Percentiles rank a stretch among this genome's conserved stretches.
These are phyloP conservation scores for Encarsia formosa DNA, from an alignment of 2,888 invertebrate genomes.

Conservation along the genomic window DNA sequence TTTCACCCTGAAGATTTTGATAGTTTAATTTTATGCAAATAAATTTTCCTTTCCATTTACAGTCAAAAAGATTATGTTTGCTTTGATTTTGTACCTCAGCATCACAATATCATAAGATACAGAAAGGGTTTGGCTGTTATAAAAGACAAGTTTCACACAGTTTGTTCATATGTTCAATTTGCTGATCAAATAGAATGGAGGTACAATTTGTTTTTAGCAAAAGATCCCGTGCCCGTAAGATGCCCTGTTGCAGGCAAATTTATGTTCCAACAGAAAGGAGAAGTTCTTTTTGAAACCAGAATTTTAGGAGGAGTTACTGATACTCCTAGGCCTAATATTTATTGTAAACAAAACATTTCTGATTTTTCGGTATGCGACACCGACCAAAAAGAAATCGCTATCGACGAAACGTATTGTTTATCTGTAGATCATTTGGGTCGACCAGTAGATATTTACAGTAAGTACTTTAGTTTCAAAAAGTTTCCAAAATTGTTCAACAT, in stretches of 20 bases:
- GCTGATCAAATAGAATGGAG: conserved; percentile 80
- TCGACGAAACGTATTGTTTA: conserved; percentile 93
- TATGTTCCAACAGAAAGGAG: conserved; percentile 88
- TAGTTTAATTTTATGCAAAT: no score
- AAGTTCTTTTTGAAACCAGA: conserved; percentile 84
- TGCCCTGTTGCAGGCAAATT: conserved; percentile 97
- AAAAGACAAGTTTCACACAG: conserved; percentile 84
- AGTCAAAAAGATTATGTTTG: conserved; percentile 97
- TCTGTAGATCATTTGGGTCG: conserved; percentile 94
- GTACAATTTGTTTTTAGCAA: conserved; percentile 78
- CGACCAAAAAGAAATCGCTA: conserved; percentile 88
- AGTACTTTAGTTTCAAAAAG: conserved; percentile 28
- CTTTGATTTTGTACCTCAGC: conserved; percentile 92
- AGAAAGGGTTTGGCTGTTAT: conserved; percentile 84
- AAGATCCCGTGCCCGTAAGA: conserved; percentile 83
- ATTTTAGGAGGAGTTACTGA: conserved; percentile 94
- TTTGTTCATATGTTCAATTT: conserved; percentile 93
- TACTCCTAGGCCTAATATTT: conserved; percentile 86
- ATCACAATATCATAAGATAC: conserved; percentile 93
- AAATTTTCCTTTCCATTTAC: conserved; percentile 20
- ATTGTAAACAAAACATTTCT: conserved; percentile 89
- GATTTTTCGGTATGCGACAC: conserved; percentile 94
- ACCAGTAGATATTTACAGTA: conserved; percentile 91
- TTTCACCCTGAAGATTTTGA: no score
- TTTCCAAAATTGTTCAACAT: neutral